Evolutionary conservation across 2,113 vertebrate genomes (phyloP), one percentile per base, ranked within the genome.

Genomic region (Albula goreensis): DNA sequence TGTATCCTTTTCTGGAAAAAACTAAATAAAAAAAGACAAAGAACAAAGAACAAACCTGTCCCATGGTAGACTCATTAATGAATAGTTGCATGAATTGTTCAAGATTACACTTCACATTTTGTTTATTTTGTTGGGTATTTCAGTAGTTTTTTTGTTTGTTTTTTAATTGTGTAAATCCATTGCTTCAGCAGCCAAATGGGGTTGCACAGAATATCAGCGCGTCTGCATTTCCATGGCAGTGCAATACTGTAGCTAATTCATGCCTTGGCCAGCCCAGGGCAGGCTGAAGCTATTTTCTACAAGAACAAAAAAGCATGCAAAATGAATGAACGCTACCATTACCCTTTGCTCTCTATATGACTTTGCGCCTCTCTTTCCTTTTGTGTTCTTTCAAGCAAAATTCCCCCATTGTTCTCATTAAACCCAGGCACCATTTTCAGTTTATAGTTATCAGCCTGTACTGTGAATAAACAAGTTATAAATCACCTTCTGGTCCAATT

Each of bases 401-500:
- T 11, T 22, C n/a, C 70, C 17, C n/a, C 4, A 31, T 9, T 10
- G n/a, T 25, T 74, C 25, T 74, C 70, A 31, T n/a, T 8, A 74
- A 22, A 25, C n/a, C 2, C n/a, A n/a, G 70, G 11, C 70, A 74
- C 70, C n/a, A 8, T 9, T 74, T 74, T 31, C 70, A 10, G 22
- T 25, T n/a, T n/a, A 74, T 22, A 74, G 31, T 74, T 74, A 74
- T n/a, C 70, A 31, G 70, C 70, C 0, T 31, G 70, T 8, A 10
- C 4, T n/a, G 10, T 74, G 8, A 10, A 74, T 74, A n/a, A 74
- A 74, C 70, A 31, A n/a, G 70, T 31, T 31, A 25, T 74, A 74
- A 74, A 74, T 74, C 70, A 74, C n/a, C 31, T 74, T 74, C 70
- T 31, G n/a, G n/a, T 74, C 70, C 70, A 74, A 74, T 74, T 74